Percentiles rank a stretch among this genome's conserved stretches.
phyloP scores from a whole-genome alignment of 2,113 vertebrate genomes.

The Tyto alba region DNA sequence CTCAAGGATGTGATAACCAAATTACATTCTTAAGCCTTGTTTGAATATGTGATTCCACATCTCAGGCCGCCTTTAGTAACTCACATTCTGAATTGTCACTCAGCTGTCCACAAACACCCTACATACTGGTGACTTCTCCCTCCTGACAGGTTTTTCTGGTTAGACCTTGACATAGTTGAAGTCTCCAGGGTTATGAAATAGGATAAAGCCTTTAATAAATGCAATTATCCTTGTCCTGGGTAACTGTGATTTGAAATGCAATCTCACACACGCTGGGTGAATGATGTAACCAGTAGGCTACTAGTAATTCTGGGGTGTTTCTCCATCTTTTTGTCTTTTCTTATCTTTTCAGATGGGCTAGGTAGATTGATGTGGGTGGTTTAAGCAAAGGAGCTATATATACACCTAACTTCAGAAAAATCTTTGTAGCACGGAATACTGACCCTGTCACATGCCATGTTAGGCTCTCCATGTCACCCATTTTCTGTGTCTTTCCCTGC shows the following conservation, averaged over 20 bases:
- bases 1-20: background rate
- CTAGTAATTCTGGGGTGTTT: background rate
- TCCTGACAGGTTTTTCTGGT: background rate
- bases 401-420: background rate
- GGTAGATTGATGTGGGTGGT: background rate
- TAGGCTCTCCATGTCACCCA: background rate
- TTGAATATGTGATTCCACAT: background rate
- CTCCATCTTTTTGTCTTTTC: background rate
- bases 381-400: background rate
- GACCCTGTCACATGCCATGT: background rate
- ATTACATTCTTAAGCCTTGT: background rate
- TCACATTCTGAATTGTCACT: background rate
- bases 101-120: background rate
- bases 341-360: background rate
- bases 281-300: background rate
- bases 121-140: background rate
- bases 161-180: background rate
- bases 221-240: background rate
- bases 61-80: background rate
- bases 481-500: background rate
- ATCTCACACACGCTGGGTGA: background rate
- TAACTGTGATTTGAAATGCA: background rate
- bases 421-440: background rate
- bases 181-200: background rate
- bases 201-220: background rate